A percentile compares a stretch with the other conserved stretches of the same genome.
phyloP scores from a whole-genome alignment of 2,888 invertebrate genomes.

The Strigamia maritima region DNA sequence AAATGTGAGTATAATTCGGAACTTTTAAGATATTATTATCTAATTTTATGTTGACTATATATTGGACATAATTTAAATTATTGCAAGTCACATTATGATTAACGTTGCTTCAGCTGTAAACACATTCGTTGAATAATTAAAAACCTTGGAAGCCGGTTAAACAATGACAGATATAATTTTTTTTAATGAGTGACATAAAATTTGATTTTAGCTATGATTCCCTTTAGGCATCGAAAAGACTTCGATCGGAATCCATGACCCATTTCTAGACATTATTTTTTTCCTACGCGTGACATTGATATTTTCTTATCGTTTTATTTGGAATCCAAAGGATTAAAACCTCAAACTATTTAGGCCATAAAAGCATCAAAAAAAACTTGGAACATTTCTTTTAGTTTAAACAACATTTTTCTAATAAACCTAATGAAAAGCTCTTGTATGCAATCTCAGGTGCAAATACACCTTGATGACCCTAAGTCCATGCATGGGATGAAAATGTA shows the following conservation, averaged over 20 bases:
- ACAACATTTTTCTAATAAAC: neutral
- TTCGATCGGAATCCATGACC: neutral
- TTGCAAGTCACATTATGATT: too few species aligned
- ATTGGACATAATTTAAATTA: too few species aligned
- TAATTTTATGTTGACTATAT: too few species aligned
- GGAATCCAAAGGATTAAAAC: neutral
- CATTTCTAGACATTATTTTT: neutral
- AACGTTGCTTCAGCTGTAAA: too few species aligned
- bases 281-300: neutral
- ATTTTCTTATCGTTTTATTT: neutral
- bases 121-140: neutral
- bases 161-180: neutral
- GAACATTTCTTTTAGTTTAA: neutral
- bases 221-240: neutral
- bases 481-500: slow-evolving; percentile 11
- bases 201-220: neutral
- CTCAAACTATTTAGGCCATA: neutral
- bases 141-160: neutral
- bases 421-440: neutral
- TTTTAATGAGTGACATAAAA: neutral
- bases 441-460: neutral
- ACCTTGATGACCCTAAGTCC: slow-evolving; percentile 15
- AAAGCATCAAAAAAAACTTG: neutral
- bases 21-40: too few species aligned
- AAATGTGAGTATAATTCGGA: too few species aligned